Conservation (phyloP, 2,888 invertebrate genomes). For the Oscheius sp. region DNA sequence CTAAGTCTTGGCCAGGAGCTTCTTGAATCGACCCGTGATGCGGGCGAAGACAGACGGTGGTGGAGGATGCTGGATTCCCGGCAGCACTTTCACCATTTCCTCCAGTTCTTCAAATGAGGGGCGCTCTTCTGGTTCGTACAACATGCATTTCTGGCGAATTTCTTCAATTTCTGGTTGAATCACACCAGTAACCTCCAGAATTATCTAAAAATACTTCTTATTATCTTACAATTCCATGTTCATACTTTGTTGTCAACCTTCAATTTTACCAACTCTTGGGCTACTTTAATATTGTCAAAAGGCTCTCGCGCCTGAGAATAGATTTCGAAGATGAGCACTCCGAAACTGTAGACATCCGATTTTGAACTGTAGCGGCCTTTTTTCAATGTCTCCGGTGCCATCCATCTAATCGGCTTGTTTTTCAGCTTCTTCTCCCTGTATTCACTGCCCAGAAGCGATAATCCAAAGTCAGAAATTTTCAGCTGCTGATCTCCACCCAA, state of each 20-base stretch:
- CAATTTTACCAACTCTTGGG: constrained; percentile 1
- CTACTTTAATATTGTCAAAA: constrained; percentile 22
- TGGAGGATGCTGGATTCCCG: constrained; percentile 23
- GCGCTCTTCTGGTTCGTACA: constrained; percentile 17
- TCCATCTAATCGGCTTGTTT: constrained; percentile 42
- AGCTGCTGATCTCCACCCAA: constrained; percentile 30
- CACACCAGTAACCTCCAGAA: neutral
- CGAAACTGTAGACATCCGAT: constrained; percentile 61
- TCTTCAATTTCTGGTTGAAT: constrained; percentile 23
- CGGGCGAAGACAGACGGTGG: constrained; percentile 21
- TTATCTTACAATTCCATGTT: too few relatives aligned
- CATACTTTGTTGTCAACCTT: too few relatives aligned
- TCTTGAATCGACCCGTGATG: neutral
- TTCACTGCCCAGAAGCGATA: constrained; percentile 48
- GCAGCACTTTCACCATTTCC: constrained; percentile 7
- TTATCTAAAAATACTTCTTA: constrained; percentile 1
- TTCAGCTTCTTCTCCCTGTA: constrained; percentile 32
- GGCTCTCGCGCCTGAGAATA: constrained; percentile 45
- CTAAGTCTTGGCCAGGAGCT: constrained; percentile 3
- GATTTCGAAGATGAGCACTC: constrained; percentile 55
- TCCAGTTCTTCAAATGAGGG: constrained; percentile 31
- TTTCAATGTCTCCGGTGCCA: constrained; percentile 56
- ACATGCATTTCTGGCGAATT: constrained; percentile 5
- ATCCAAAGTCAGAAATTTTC: constrained; percentile 56
- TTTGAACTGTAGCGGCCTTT: constrained; percentile 55